Base-by-base conservation (phyloP, 2,113 vertebrate genomes). In the Puffinus mauretanicus region DNA sequence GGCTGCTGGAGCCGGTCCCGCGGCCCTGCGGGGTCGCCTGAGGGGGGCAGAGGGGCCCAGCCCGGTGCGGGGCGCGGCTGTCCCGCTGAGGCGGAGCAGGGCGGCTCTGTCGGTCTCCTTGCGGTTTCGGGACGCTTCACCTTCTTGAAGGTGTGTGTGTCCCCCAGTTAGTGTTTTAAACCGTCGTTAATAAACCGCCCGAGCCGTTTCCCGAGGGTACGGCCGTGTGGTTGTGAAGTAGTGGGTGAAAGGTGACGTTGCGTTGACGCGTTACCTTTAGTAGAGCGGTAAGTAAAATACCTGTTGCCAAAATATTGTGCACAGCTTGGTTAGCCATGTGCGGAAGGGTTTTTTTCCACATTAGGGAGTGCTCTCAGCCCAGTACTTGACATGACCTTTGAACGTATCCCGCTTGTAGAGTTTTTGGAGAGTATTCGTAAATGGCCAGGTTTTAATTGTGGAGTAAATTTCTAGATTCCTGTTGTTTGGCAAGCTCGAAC, bases 311-410 rank as follows among this genome's bases (percentile, higher is more conserved):
- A 10, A 34, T 3, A 1, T 0, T 4, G 42, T 8, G 55, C 22
- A 0, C 30, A 4, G 29, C 69, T 22, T 7, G 27, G 1, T 44
- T 16, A 11, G 42, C 71, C 3, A 11, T 3, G 51, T 0, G 54
- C 54, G 0, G 2, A 1, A 25, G 44, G 44, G 38, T 10, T 19
- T 16, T 13, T 29, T 21, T 4, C 64, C 20, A 6, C 32, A 3
- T 30, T 65, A 13, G 38, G 40, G 27, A 40, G 25, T 4, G 38
- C 10, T 42, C 15, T 20, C 49, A 38, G 46, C 49, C 2, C 6
- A 3, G 62, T 8, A 7, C 49, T 72, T 24, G 13, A 2, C 4
- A 2, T 65, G 82, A 82, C 82, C 75, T 88, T 17, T 38, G 40
- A 26, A 2, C 3, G n/a, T 42, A 3, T n/a, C 51, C n/a, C 25